A percentile compares a stretch with the other conserved stretches of the same genome.
Evolutionary conservation across 2,113 vertebrate genomes (phyloP).

Genomic region (Oreochromis niloticus): DNA sequence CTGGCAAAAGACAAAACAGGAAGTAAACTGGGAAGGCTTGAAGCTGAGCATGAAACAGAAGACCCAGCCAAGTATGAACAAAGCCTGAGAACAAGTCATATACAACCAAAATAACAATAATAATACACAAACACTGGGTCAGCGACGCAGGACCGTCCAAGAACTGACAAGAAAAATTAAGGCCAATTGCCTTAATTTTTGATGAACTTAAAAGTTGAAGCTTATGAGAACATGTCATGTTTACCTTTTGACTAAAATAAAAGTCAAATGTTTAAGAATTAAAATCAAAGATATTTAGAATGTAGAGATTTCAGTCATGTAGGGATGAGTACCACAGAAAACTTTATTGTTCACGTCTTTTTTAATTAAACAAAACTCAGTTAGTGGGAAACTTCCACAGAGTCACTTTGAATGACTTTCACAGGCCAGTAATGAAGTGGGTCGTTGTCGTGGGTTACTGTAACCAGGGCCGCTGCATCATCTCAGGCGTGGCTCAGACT

Average conservation of each 20-base stretch:
- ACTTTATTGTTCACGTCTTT: neutral
- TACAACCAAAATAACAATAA: neutral
- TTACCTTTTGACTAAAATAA: neutral
- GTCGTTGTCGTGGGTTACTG: neutral
- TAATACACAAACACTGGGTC: neutral
- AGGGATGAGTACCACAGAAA: neutral
- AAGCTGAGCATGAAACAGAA: no score
- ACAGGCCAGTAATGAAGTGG: neutral
- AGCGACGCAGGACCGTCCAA: neutral
- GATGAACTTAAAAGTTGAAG: neutral
- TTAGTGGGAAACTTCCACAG: neutral
- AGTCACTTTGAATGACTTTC: neutral
- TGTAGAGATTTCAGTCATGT: fast-evolving
- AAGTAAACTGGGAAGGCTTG: no score
- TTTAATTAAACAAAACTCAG: neutral
- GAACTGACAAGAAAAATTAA: neutral
- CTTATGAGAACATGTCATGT: neutral
- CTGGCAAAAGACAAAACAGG: fast-evolving
- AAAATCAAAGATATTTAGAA: neutral
- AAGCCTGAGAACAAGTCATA: neutral
- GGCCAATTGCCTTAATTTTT: neutral
- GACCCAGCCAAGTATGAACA: no score
- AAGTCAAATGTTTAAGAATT: neutral
- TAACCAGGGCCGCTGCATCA: neutral
- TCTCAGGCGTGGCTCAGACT: neutral